Conservation (phyloP, 1,140 invertebrate genomes). For the Medauroidea extradentata region DNA sequence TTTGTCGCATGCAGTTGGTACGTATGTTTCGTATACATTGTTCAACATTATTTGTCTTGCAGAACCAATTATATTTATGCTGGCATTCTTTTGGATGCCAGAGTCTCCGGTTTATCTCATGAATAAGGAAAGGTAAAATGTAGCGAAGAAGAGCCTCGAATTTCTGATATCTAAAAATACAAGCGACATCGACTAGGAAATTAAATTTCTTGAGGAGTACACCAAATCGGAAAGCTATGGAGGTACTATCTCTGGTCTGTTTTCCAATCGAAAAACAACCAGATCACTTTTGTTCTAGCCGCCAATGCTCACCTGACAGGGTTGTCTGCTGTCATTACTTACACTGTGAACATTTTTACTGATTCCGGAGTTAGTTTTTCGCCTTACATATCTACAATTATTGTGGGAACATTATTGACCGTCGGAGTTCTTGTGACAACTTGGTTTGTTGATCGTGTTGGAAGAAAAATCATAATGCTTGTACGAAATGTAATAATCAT, state of each 20-base stretch:
- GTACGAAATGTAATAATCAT: constrained; percentile 47
- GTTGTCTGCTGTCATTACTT: constrained; percentile 44
- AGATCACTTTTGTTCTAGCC: constrained; percentile 43
- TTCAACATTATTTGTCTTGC: constrained; percentile 43
- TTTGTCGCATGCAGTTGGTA: constrained; percentile 51
- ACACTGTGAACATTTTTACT: constrained; percentile 55
- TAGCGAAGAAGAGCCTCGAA: no score
- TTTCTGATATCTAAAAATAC: no score
- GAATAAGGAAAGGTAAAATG: no score
- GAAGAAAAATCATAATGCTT: constrained; percentile 52
- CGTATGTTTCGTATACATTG: constrained; percentile 44
- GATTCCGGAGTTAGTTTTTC: constrained; percentile 44
- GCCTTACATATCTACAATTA: constrained; percentile 48
- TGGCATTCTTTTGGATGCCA: no score
- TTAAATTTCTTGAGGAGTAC: no score
- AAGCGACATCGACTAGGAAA: no score
- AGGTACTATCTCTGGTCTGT: background rate
- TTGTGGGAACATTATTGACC: constrained; percentile 45
- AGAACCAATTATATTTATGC: constrained; percentile 45
- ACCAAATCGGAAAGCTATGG: no score
- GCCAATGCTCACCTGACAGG: constrained; percentile 41
- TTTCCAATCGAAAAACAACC: constrained; percentile 47
- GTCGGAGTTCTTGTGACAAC: constrained; percentile 46
- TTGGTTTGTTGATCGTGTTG: constrained; percentile 54
- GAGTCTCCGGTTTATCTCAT: constrained; percentile 55